Conservation (phyloP, 2,797 vertebrate genomes). For the Lophura swinhoii region DNA sequence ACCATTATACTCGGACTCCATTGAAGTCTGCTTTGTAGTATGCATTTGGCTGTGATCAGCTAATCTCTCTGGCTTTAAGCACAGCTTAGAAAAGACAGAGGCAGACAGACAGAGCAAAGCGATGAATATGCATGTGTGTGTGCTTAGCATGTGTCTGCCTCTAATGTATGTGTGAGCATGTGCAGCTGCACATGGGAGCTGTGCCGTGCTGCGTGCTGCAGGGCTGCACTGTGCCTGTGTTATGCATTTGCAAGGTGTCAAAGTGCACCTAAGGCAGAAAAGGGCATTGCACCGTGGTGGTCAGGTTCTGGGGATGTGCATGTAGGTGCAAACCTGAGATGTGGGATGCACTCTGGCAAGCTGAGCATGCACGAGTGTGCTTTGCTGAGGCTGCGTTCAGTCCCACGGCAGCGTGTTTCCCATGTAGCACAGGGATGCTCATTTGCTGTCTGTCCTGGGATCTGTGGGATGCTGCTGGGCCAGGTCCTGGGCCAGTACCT, state of each 20-base stretch:
- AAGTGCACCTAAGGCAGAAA: background rate
- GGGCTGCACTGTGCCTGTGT: fast-evolving
- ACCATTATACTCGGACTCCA: slow-evolving; percentile 33
- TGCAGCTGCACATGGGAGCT: background rate
- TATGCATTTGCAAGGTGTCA: background rate
- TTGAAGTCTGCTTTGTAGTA: slow-evolving; percentile 41
- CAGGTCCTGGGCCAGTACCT: fast-evolving
- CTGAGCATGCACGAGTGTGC: fast-evolving
- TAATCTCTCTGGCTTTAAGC: slow-evolving; percentile 11
- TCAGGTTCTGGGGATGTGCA: fast-evolving
- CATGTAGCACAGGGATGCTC: background rate
- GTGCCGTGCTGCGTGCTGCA: fast-evolving
- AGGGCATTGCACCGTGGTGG: fast-evolving
- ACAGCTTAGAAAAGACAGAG: background rate
- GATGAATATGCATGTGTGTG: background rate
- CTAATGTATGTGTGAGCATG: background rate
- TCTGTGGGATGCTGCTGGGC: background rate
- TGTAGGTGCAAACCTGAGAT: fast-evolving
- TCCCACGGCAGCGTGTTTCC: fast-evolving
- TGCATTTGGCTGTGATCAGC: slow-evolving; percentile 34
- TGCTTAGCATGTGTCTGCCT: slow-evolving; percentile 11
- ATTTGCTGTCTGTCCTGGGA: background rate
- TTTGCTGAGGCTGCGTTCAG: background rate
- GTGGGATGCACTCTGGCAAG: fast-evolving
- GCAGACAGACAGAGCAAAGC: background rate